Evolutionary conservation across 1,140 invertebrate genomes (phyloP).

Genomic region (Drosophila kepulauana): DNA sequence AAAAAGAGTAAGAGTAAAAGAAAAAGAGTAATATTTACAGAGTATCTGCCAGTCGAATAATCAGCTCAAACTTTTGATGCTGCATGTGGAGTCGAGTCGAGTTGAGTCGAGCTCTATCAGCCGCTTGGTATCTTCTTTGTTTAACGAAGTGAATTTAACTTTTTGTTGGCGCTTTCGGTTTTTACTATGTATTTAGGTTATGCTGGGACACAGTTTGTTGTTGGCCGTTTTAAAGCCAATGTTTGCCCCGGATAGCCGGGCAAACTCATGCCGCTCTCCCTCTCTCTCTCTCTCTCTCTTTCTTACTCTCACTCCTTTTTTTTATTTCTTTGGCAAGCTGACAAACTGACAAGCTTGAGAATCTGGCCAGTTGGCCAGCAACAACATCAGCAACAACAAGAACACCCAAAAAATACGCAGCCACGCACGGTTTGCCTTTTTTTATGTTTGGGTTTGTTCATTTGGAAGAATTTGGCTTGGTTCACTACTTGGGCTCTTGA

Average conservation of each 20-base stretch:
- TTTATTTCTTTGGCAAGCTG: constrained; percentile 4
- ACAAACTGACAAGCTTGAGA: constrained; percentile 15
- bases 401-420: constrained; percentile 9
- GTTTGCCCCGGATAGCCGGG: constrained; percentile 16
- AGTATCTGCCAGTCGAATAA: neutral
- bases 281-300: neutral
- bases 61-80: neutral
- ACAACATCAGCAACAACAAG: neutral
- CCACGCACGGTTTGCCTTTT: constrained; percentile 44
- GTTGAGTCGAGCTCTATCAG: neutral
- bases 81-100: neutral
- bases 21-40: constrained; percentile 4
- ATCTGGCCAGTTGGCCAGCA: constrained; percentile 14
- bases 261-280: neutral
- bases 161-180: constrained; percentile 61
- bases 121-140: constrained; percentile 19
- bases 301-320: neutral
- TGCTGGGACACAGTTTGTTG: constrained; percentile 28
- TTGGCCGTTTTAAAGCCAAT: constrained; percentile 47
- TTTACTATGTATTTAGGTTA: constrained; percentile 57
- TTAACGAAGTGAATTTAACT: constrained; percentile 71
- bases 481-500: constrained; percentile 21
- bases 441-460: constrained; percentile 59
- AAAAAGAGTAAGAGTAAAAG: no score
- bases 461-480: constrained; percentile 64